A percentile compares a stretch with the other conserved stretches of the same genome.
These are phyloP conservation scores for Notospermus geniculatus DNA, from an alignment of 1,140 invertebrate species.

Conservation along the genomic window DNA sequence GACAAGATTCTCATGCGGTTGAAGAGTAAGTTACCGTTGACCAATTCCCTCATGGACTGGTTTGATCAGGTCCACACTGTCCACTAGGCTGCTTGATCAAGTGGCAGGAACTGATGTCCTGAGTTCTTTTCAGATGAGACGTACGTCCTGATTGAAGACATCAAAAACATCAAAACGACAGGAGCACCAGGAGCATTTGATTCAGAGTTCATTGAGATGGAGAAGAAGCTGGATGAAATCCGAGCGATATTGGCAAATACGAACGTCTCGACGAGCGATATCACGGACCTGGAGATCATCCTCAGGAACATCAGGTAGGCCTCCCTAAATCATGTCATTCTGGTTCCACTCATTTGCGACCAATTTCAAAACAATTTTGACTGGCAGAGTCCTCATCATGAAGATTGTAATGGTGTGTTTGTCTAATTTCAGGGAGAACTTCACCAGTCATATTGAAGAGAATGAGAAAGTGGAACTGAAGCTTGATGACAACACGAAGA, in stretches of 20 bases:
- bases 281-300: slow-evolving; percentile 65
- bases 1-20: slow-evolving; percentile 80
- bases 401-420: too few relatives aligned
- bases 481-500: slow-evolving; percentile 73
- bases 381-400: too few relatives aligned
- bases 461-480: slow-evolving; percentile 64
- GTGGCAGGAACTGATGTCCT: neutral
- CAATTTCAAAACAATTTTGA: too few relatives aligned
- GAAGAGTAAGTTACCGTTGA: slow-evolving; percentile 55
- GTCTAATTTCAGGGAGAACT: slow-evolving; percentile 53
- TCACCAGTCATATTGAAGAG: slow-evolving; percentile 60
- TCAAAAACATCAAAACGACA: slow-evolving; percentile 86
- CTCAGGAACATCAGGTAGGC: slow-evolving; percentile 62
- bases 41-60: neutral
- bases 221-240: slow-evolving; percentile 78
- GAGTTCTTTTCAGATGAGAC: slow-evolving; percentile 51
- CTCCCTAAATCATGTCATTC: too few relatives aligned
- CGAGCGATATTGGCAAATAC: slow-evolving; percentile 72
- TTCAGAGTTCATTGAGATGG: slow-evolving; percentile 87
- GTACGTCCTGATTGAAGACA: slow-evolving; percentile 69
- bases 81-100: neutral
- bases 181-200: slow-evolving; percentile 93
- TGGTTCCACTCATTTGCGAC: too few relatives aligned
- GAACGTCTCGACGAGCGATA: slow-evolving; percentile 70
- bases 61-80: neutral